Conservation (phyloP, 2,888 invertebrate genomes). For the Lycaena phlaeas region DNA sequence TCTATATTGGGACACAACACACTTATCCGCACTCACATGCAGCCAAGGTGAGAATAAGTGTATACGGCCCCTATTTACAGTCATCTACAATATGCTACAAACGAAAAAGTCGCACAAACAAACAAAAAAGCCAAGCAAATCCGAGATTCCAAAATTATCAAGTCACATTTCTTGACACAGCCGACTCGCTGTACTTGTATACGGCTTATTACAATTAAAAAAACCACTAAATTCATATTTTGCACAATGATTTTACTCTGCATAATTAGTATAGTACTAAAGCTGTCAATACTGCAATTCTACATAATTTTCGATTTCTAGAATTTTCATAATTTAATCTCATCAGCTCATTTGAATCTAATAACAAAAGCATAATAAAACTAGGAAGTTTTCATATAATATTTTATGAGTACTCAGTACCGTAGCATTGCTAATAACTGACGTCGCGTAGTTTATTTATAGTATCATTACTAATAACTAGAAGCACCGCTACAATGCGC, state of each 20-base stretch:
- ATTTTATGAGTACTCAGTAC: too few relatives aligned
- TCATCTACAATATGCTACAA: constrained; percentile 1
- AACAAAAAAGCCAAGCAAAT: background rate
- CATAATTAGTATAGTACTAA: too few relatives aligned
- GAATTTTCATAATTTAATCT: too few relatives aligned
- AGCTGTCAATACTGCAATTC: too few relatives aligned
- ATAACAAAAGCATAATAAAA: too few relatives aligned
- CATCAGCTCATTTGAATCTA: too few relatives aligned
- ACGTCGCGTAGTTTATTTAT: too few relatives aligned
- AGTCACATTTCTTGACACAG: background rate
- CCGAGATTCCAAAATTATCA: background rate
- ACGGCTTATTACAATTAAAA: background rate
- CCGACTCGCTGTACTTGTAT: background rate
- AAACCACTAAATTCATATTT: background rate
- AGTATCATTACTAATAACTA: too few relatives aligned
- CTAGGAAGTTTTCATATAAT: too few relatives aligned
- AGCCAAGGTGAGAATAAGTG: background rate
- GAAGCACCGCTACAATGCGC: too few relatives aligned
- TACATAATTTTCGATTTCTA: too few relatives aligned
- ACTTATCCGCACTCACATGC: background rate
- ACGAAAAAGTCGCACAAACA: constrained; percentile 3
- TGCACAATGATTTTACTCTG: background rate
- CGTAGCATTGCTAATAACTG: too few relatives aligned
- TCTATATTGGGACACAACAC: background rate
- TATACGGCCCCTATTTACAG: constrained; percentile 11